A percentile compares a stretch with the other conserved stretches of the same genome.
Evolutionary conservation across 2,888 invertebrate genomes (phyloP).

Genomic region (Arrhopalites spinosus): DNA sequence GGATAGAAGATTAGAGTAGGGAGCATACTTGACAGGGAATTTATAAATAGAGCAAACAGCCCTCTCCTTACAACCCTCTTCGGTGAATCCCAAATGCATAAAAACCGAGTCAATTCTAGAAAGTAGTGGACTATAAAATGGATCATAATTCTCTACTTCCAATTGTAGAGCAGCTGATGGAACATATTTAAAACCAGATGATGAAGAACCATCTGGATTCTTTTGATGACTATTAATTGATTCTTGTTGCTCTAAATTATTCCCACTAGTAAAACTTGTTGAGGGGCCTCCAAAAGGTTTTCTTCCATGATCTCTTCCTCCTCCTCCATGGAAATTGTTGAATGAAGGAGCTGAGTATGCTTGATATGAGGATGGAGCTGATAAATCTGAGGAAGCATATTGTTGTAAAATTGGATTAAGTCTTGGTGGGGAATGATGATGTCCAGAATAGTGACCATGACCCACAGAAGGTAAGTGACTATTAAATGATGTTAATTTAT

Average conservation of each 20-base stretch:
- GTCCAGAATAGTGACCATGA: background rate
- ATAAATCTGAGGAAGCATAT: conserved; percentile 15
- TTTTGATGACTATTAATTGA: background rate
- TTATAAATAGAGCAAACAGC: conserved; percentile 84
- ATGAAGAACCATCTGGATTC: background rate
- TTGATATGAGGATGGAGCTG: conserved; percentile 23
- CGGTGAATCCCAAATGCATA: conserved; percentile 70
- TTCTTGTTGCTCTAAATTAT: background rate
- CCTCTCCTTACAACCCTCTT: conserved; percentile 76
- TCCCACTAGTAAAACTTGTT: background rate
- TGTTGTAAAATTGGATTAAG: background rate
- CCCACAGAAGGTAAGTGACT: background rate
- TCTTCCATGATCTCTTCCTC: background rate
- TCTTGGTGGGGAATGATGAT: background rate
- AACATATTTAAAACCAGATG: conserved; percentile 43
- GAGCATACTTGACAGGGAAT: conserved; percentile 78
- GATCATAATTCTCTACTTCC: conserved; percentile 69
- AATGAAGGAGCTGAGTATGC: background rate
- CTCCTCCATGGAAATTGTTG: background rate
- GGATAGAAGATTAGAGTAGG: conserved; percentile 84
- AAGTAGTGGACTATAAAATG: conserved; percentile 81
- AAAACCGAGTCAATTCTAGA: conserved; percentile 78
- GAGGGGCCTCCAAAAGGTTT: background rate
- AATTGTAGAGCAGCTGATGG: conserved; percentile 53
- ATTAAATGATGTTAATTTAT: background rate